Evolutionary conservation across 2,797 vertebrate species (phyloP), one percentile per base, ranked within the genome.

Genomic region (Danio kyathit): DNA sequence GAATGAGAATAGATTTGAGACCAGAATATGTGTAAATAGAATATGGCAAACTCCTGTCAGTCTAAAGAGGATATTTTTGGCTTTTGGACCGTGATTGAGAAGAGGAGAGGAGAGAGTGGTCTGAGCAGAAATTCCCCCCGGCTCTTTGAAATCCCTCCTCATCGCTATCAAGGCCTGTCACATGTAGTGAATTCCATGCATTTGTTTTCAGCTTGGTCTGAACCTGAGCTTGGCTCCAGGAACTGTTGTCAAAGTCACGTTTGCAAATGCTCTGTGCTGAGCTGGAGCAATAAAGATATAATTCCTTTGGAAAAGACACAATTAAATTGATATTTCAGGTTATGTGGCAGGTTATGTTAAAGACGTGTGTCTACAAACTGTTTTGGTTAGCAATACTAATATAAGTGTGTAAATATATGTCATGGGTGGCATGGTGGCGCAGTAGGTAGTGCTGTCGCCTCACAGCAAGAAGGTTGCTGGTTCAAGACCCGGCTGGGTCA

Each of bases 71-170:
- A 88, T 88, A 90, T 85, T 79, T 82, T 84, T 76, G 80, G 66
- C 57, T 84, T 56, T 74, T 80, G 79, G 79, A 79, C 72, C 63
- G 79, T 44, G 76, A 61, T 82, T 76, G 17, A 40, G 88, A 67
- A 74, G 82, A 87, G 74, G 74, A 72, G 63, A 82, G 83, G 86
- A 72, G 63, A 82, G 83, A 86, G 72, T 82, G 76, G 71, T 86
- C 82, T 80, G 66, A 83, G 57, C 82, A 41, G 44, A 76, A 65
- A 46, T 12, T 61, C 65, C 29, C 29, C 16, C 65, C 19, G 76
- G 52, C 72, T 82, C 89, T 90, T 89, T 89, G 89, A 93, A 93
- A 88, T 92, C 91, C 91, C 88, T 89, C 88, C 86, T 90, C 89
- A 84, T 77, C 74, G 72, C 83, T 86, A 86, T 92, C 90, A 90